Conservation (phyloP, 2,888 invertebrate species). For the Drosophila sordidula region DNA sequence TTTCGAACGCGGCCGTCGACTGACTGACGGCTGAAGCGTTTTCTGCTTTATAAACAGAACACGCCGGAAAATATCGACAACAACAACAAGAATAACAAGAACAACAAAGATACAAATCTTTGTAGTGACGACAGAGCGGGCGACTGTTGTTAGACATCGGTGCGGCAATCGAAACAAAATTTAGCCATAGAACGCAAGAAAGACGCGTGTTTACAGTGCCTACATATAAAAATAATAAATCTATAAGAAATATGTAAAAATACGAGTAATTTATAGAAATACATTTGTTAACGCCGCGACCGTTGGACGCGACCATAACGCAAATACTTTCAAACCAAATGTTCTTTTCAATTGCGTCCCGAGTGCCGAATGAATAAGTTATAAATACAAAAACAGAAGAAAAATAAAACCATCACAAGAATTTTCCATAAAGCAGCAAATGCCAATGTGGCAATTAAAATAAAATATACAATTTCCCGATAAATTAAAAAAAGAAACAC, state of each 20-base stretch:
- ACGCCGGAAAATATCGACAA: constrained; percentile 56
- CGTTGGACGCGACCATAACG: constrained; percentile 3
- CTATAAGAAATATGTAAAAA: constrained; percentile 51
- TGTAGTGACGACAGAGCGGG: constrained; percentile 27
- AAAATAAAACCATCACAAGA: constrained; percentile 23
- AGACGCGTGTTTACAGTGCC: constrained; percentile 36
- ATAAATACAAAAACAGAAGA: constrained; percentile 36
- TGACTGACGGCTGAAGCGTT: constrained; percentile 52
- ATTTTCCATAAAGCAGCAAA: constrained; percentile 55
- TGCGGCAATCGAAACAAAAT: constrained; percentile 20
- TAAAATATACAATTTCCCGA: constrained; percentile 13
- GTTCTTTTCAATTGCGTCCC: constrained; percentile 51
- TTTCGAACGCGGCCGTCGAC: constrained; percentile 68
- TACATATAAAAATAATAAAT: constrained; percentile 14
- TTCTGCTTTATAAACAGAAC: constrained; percentile 33
- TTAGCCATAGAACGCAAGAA: constrained; percentile 12
- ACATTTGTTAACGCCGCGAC: constrained; percentile 19
- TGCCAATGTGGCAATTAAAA: constrained; percentile 49
- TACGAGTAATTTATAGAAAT: constrained; percentile 51
- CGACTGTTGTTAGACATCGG: constrained; percentile 30
- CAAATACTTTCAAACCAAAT: constrained; percentile 42
- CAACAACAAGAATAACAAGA: constrained; percentile 11
- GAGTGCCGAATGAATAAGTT: constrained; percentile 56
- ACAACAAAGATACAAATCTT: constrained; percentile 14
- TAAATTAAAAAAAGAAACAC: constrained; percentile 10